Percentiles rank a stretch among this genome's conserved stretches.
These are phyloP conservation scores for Drosophila auraria DNA, from an alignment of 1,140 invertebrate species.

Conservation along the genomic window DNA sequence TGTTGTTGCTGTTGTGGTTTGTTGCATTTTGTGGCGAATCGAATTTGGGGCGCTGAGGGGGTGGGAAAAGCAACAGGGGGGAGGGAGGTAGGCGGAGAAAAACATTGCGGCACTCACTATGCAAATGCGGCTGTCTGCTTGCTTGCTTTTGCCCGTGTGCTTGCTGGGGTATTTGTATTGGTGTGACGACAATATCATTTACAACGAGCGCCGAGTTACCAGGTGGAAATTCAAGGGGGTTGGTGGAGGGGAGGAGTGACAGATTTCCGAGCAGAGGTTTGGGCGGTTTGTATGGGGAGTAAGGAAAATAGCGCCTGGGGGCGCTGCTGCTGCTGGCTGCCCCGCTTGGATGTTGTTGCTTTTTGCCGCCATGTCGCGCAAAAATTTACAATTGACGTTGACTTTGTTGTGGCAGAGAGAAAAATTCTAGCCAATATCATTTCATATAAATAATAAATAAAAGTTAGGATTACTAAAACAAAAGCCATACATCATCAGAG, in stretches of 20 bases:
- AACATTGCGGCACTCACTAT: conserved; percentile 56
- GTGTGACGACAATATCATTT: conserved; percentile 80
- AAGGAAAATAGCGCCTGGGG: conserved; percentile 32
- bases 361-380: conserved; percentile 72
- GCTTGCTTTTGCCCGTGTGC: conserved; percentile 29
- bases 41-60: conserved; percentile 19
- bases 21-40: conserved; percentile 59
- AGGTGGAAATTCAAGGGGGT: conserved; percentile 39
- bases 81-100: not conserved
- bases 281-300: not conserved
- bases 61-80: not conserved
- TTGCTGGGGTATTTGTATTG: conserved; percentile 31
- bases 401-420: conserved; percentile 11
- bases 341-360: conserved; percentile 42
- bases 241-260: not conserved
- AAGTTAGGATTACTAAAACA: not conserved
- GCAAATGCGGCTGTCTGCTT: conserved; percentile 54
- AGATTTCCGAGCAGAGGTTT: conserved; percentile 6
- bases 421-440: not conserved
- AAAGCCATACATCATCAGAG: not conserved
- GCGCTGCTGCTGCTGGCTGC: conserved; percentile 24
- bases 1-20: conserved; percentile 16
- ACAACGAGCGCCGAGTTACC: conserved; percentile 63
- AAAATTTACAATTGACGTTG: conserved; percentile 77
- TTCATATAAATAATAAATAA: not conserved